A percentile compares a stretch with the other conserved stretches of the same genome.
Evolutionary conservation across 2,113 vertebrate genomes (phyloP).

Genomic region (Cyprinodon tularosa): DNA sequence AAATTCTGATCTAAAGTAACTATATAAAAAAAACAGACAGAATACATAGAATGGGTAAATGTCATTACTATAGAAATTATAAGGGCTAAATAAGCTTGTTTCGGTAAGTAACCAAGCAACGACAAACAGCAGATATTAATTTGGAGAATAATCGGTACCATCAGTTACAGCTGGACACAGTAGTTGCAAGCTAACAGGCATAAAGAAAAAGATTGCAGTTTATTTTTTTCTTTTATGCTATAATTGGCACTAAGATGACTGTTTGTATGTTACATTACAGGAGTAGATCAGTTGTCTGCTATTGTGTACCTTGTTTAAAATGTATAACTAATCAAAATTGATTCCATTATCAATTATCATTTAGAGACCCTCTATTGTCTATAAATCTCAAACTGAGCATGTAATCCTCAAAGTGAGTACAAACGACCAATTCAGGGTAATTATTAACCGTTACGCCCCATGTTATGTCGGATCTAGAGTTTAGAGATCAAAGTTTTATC

Average conservation of each 20-base stretch:
- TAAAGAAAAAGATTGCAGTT: slow-evolving; percentile 35
- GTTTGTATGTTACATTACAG: slow-evolving; percentile 19
- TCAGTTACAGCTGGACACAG: slow-evolving; percentile 50
- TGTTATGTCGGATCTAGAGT: slow-evolving; percentile 6
- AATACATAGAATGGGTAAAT: background rate
- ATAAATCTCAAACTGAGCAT: slow-evolving; percentile 11
- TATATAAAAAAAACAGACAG: background rate
- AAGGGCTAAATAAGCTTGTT: background rate
- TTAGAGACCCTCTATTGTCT: slow-evolving; percentile 5
- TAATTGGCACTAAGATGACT: slow-evolving; percentile 9
- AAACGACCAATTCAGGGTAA: slow-evolving; percentile 1
- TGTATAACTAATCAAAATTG: slow-evolving; percentile 8
- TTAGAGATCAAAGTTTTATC: slow-evolving; percentile 25
- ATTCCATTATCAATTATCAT: slow-evolving; percentile 14
- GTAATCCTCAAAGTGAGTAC: slow-evolving; percentile 1
- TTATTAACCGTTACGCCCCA: slow-evolving; percentile 7
- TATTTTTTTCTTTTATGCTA: slow-evolving; percentile 10
- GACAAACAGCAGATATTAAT: slow-evolving; percentile 35
- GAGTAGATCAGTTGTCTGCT: background rate
- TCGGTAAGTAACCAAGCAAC: slow-evolving; percentile 16
- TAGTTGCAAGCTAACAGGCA: slow-evolving; percentile 22
- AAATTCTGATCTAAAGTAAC: no score
- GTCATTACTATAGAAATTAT: background rate
- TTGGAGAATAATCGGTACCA: slow-evolving; percentile 38
- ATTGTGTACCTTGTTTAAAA: background rate